Base-by-base conservation (phyloP, 92 coral and sea anemone species). In the Siderastrea radians region DNA sequence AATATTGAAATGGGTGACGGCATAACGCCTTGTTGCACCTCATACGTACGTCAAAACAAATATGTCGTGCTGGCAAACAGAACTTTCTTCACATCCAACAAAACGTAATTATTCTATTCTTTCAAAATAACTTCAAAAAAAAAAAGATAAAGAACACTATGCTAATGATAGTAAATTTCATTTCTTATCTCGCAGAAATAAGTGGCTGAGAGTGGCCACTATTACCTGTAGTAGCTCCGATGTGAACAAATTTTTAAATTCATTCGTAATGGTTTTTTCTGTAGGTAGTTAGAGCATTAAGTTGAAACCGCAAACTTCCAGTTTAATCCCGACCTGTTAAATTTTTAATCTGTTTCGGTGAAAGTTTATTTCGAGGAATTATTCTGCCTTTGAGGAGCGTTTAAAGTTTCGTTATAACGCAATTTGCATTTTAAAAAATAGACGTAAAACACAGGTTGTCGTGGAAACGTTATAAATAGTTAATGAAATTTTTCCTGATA, bases 311-410 rank as follows among this genome's bases (percentile, higher is more conserved):
- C 52, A 49, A 64, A 64, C 38, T 14, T 1, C 11, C 68, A 57
- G n/a, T n/a, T 64, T 63, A 19, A 63, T 54, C 14, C 16, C 19
- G 47, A 15, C 51, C 51, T 60, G 61, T 79, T 79, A 3, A 79
- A 79, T 79, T 79, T 63, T 79, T 79, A 79, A 79, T 79, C 9
- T 78, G 69, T 48, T 49, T 79, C 47, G 67, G n/a, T 62, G 72
- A n/a, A 79, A 46, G 10, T 26, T 3, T 49, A 65, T n/a, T 76
- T 76, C 14, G 67, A 59, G 45, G 10, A 7, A 14, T 55, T 26
- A 26, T 26, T 26, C 38, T 26, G 38, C 38, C 38, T 26, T 26
- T 26, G 38, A 26, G 38, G 4, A 49, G 49, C 45, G 11, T 74
- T 77, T 14, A 43, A 77, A 77, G 43, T 55, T 55, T 55, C 57